These are phyloP conservation scores for Onchidella celtica DNA, from an alignment of 2,888 invertebrate species.

Conservation along the genomic window DNA sequence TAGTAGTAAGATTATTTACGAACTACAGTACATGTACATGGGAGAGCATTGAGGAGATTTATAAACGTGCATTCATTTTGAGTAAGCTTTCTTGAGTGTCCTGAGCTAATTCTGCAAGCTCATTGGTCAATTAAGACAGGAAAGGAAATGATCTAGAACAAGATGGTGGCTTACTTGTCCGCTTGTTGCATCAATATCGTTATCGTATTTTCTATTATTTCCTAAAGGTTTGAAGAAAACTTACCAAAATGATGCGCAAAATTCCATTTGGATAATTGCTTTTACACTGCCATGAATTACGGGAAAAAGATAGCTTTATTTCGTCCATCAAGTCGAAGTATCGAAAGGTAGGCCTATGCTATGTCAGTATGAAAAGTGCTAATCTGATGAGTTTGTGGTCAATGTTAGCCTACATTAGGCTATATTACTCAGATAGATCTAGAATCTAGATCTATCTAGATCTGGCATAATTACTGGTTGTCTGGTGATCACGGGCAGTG, in stretches of 20 bases:
- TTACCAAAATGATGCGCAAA: slow-evolving; percentile 31
- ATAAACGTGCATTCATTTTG: neutral
- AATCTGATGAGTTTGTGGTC: too few species aligned
- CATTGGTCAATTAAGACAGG: neutral
- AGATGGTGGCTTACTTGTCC: slow-evolving; percentile 24
- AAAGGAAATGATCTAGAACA: slow-evolving; percentile 13
- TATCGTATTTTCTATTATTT: neutral
- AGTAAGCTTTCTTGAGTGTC: neutral
- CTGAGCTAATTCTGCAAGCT: neutral
- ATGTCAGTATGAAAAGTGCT: too few species aligned
- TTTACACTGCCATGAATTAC: slow-evolving; percentile 59
- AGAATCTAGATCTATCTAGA: too few species aligned
- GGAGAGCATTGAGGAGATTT: neutral
- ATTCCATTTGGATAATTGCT: slow-evolving; percentile 32
- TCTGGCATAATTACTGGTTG: too few species aligned
- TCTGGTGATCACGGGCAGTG: too few species aligned
- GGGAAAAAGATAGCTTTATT: slow-evolving; percentile 62
- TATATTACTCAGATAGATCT: too few species aligned
- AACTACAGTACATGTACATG: too few species aligned
- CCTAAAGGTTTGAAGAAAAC: neutral
- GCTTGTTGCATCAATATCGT: neutral
- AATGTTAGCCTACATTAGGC: too few species aligned
- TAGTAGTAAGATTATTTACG: neutral
- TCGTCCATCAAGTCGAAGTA: slow-evolving; percentile 56
- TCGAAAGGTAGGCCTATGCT: slow-evolving; percentile 52